These are phyloP conservation scores for Phalera bucephala DNA, from an alignment of 2,888 invertebrate species.

Conservation along the genomic window DNA sequence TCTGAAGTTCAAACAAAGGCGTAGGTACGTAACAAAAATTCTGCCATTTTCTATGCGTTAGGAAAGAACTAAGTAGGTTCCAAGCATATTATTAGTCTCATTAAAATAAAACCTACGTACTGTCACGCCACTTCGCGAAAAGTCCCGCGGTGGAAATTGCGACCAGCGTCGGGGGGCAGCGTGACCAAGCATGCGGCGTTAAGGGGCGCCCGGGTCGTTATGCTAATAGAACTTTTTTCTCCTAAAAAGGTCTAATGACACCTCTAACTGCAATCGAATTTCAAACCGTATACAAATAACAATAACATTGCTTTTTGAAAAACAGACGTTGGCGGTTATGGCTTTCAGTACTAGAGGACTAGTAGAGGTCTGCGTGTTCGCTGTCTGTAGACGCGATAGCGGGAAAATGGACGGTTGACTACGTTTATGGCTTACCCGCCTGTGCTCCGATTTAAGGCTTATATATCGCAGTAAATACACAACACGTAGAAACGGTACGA, in stretches of 20 bases:
- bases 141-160: conserved; percentile 73
- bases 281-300: conserved; percentile 9
- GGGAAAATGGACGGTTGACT: conserved; percentile 81
- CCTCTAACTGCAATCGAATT: conserved; percentile 10
- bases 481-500: conserved; percentile 59
- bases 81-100: conserved; percentile 31
- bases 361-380: conserved; percentile 66
- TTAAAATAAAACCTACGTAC: conserved; percentile 47
- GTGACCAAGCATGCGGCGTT: conserved; percentile 82
- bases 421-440: conserved; percentile 77
- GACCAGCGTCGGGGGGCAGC: conserved; percentile 74
- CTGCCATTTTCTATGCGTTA: too few relatives aligned
- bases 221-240: conserved; percentile 62
- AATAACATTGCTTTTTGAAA: conserved; percentile 13
- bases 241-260: conserved; percentile 25
- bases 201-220: conserved; percentile 79
- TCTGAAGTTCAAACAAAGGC: too few relatives aligned
- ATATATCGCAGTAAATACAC: conserved; percentile 66
- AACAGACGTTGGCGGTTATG: conserved; percentile 18
- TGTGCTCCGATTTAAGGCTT: conserved; percentile 68
- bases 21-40: too few relatives aligned
- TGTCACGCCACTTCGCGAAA: conserved; percentile 61
- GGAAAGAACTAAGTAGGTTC: conserved; percentile 3
- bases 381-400: conserved; percentile 71
- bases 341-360: conserved; percentile 17